These are phyloP conservation scores for Progne subis DNA, from an alignment of 2,113 vertebrate genomes.

Conservation along the genomic window DNA sequence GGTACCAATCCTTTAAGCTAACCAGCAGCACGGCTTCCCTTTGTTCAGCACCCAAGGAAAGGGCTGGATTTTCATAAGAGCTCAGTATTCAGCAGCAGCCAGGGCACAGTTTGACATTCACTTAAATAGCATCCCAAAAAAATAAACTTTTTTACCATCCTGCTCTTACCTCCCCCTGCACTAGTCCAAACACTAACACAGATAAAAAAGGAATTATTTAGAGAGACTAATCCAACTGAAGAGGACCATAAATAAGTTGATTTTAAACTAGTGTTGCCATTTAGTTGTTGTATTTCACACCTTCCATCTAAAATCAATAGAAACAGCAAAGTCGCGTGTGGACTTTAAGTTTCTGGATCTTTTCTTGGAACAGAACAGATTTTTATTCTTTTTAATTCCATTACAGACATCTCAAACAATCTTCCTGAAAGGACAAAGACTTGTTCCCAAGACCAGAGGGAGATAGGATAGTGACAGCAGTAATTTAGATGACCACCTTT, in stretches of 20 bases:
- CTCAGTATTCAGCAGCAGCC: not conserved
- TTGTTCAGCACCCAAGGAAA: not conserved
- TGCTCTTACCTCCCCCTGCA: not conserved
- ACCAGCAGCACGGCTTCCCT: not conserved
- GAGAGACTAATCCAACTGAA: not conserved
- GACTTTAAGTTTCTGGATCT: not conserved
- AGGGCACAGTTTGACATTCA: not conserved
- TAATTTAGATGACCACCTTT: not conserved
- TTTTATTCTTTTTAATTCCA: not conserved
- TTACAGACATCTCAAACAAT: not conserved
- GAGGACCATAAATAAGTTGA: not conserved
- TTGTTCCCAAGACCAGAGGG: not conserved
- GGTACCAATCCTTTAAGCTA: not conserved
- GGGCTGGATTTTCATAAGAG: not conserved
- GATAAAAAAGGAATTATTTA: not conserved
- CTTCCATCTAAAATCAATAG: not conserved
- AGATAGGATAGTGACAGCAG: not conserved
- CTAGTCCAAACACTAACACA: not conserved
- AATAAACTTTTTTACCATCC: not conserved
- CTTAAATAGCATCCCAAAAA: not conserved
- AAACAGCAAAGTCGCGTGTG: not conserved
- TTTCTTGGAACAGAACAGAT: not conserved
- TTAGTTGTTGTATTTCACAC: not conserved
- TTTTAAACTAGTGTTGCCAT: not conserved
- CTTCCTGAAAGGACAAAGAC: not conserved